Evolutionary conservation across 2,797 vertebrate genomes (phyloP).

Genomic region (Poecile montanus): DNA sequence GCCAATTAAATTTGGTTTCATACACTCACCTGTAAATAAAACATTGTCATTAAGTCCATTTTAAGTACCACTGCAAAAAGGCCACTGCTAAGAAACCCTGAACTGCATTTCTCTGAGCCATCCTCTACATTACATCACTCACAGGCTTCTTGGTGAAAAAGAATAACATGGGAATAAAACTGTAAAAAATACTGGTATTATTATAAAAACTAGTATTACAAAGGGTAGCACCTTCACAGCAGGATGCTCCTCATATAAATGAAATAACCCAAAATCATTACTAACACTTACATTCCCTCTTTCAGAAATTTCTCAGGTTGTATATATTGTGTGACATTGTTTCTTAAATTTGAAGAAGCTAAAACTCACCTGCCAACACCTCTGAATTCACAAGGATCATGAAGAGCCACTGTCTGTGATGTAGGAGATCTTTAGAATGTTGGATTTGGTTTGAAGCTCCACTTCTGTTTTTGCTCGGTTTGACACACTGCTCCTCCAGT

Average conservation of each 20-base stretch:
- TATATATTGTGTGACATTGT: background rate
- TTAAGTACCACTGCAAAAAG: background rate
- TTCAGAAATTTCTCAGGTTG: background rate
- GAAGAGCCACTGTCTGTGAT: background rate
- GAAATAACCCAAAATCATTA: background rate
- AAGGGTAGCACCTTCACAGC: background rate
- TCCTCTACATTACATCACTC: background rate
- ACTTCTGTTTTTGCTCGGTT: background rate
- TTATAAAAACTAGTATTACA: background rate
- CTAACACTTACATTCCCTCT: background rate
- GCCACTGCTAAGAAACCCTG: background rate
- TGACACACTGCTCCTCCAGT: background rate
- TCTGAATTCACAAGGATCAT: background rate
- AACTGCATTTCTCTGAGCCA: background rate
- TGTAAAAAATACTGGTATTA: background rate
- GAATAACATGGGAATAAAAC: background rate
- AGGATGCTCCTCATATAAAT: background rate
- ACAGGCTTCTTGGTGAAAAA: background rate
- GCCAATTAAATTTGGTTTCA: background rate
- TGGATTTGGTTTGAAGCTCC: background rate
- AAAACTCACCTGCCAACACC: background rate
- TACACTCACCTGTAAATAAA: background rate
- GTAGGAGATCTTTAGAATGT: background rate
- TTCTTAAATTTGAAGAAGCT: background rate
- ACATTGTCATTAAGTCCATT: rapidly evolving